Evolutionary conservation across 2,888 invertebrate species (phyloP).

Genomic region (Argyresthia goedartella): DNA sequence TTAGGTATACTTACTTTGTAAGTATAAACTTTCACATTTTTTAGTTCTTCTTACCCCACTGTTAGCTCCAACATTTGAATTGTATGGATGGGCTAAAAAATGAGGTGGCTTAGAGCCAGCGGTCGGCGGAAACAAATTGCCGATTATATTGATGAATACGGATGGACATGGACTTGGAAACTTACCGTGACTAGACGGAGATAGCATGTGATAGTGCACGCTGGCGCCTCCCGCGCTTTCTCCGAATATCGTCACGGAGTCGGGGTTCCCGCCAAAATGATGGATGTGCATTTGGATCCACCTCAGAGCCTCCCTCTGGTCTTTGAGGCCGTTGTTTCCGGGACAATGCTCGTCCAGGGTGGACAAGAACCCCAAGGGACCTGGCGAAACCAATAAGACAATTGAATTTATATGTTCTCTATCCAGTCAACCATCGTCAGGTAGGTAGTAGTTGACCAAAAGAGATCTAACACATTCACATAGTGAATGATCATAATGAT

Average conservation of each 20-base stretch:
- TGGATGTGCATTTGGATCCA: conserved; percentile 74
- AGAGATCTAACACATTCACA: too few relatives aligned
- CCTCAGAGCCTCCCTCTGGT: conserved; percentile 73
- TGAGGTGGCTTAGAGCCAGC: too few relatives aligned
- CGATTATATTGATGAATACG: too few relatives aligned
- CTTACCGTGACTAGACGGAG: conserved; percentile 65
- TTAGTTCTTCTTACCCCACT: too few relatives aligned
- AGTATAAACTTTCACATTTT: too few relatives aligned
- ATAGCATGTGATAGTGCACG: conserved; percentile 78
- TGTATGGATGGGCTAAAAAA: too few relatives aligned
- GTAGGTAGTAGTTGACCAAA: too few relatives aligned
- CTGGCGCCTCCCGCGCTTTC: conserved; percentile 80
- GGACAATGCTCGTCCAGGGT: conserved; percentile 75
- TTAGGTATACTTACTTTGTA: too few relatives aligned
- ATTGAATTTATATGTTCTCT: too few relatives aligned
- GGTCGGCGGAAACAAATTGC: too few relatives aligned
- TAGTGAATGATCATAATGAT: background rate
- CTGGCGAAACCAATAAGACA: conserved; percentile 23
- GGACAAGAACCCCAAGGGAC: conserved; percentile 76
- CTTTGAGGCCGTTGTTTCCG: conserved; percentile 78
- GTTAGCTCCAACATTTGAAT: too few relatives aligned
- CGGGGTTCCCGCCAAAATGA: conserved; percentile 74
- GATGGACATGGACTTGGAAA: background rate
- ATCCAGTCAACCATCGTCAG: too few relatives aligned
- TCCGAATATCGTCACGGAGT: conserved; percentile 76